Evolutionary conservation across 2,888 invertebrate genomes (phyloP), one percentile per base, ranked within the genome.

Genomic region (Eustalomyia histrio): DNA sequence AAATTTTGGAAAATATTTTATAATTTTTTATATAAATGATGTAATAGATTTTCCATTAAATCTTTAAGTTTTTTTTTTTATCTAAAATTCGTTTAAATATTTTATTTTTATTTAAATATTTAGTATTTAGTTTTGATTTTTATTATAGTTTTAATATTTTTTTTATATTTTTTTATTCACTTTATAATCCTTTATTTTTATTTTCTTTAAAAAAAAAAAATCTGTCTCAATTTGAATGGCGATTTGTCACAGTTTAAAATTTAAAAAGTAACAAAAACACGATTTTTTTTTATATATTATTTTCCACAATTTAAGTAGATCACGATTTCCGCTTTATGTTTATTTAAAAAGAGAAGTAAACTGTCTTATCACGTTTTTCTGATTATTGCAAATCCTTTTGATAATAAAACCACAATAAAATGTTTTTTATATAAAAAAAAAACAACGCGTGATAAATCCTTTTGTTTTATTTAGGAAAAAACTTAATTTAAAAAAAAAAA

Each of bases 251-350:
- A 47, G n/a, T 39, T 39, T 39, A 12, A 39, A 39, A 39, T 29
- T 29, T 29, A 39, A 39, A 39, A 47, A n/a, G n/a, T 47, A 47
- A 47, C 43, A 47, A 47, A n/a, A 47, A 47, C 43, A 47, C 43
- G 43, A n/a, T 47, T 47, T 14, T 43, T 14, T n/a, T 47, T 47
- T 47, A 4, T 39, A 12, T 47, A 39, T 47, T n/a, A 47, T 47
- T 47, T 72, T 65, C 8, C 63, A 71, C 65, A 61, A 78, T 78
- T 72, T 21, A 78, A 60, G 33, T 61, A 67, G 72, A 72, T 72
- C 78, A 78, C 78, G 72, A 72, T 79, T 79, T 79, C 78, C 78
- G 72, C 72, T 79, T 65, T 60, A 43, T 16, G 3, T 18, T 21
- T 21, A 10, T 24, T 39, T 39, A 39, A 39, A 39, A 16, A 43